Evolutionary conservation across 2,888 invertebrate genomes (phyloP).

Genomic region (Eudasyphora cyanicolor): DNA sequence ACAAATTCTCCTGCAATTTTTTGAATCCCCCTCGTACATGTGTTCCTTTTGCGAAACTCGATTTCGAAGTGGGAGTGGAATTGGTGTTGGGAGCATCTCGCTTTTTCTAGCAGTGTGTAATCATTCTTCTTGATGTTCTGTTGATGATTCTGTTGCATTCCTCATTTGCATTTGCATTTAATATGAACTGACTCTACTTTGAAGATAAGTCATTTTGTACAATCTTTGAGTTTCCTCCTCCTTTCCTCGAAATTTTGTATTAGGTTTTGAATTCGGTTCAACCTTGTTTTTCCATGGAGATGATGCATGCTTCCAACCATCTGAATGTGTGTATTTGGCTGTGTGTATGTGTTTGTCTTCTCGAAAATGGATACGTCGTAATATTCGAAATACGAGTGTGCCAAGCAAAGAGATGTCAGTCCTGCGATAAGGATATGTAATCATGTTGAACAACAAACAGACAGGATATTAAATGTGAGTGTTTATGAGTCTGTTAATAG

Average conservation of each 20-base stretch:
- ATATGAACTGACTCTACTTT: conserved; percentile 43
- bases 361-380: conserved; percentile 10
- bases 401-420: conserved; percentile 61
- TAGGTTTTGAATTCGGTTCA: background rate
- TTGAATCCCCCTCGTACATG: too few relatives aligned
- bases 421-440: conserved; percentile 62
- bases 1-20: too few relatives aligned
- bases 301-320: background rate
- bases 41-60: too few relatives aligned
- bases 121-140: too few relatives aligned
- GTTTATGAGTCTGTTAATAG: conserved; percentile 50
- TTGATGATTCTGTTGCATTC: conserved; percentile 16
- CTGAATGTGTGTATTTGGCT: conserved; percentile 8
- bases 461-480: conserved; percentile 45
- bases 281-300: background rate
- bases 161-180: conserved; percentile 39
- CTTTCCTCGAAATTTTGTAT: conserved; percentile 1
- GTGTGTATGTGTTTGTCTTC: background rate
- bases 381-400: conserved; percentile 35
- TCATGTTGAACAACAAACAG: conserved; percentile 55
- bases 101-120: too few relatives aligned
- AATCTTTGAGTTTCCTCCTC: conserved; percentile 41
- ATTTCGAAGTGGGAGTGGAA: too few relatives aligned
- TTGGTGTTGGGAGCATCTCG: background rate
- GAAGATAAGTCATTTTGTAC: conserved; percentile 51